Evolutionary conservation across 2,113 vertebrate genomes (phyloP), one percentile per base, ranked within the genome.

Genomic region (Nesospiza acunhae): DNA sequence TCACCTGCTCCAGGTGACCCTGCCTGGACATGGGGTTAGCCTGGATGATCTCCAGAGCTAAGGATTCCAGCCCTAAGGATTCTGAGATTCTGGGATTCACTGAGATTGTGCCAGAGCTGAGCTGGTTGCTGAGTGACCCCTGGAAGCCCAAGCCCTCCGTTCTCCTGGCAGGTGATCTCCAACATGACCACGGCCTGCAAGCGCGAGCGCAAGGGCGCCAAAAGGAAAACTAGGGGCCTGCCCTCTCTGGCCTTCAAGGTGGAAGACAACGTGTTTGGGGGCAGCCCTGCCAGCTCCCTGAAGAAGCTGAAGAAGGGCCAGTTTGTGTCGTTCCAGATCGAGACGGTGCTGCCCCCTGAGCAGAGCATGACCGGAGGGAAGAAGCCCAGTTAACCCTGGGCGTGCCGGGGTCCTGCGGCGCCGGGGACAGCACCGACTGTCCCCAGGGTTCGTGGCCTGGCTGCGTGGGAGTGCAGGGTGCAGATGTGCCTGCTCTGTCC

Each of bases 181-280:
- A 99, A 99, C 82, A 97, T 99, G 98, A 98, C 98, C 52, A 63
- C 98, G 3, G 98, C 98, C 53, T 98, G 99, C 95, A 98, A 98
- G 92, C 97, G 96, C 79, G 98, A 98, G 72, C 98, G 97, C 84
- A 99, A 98, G 84, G 97, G 96, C 1, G 44, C 87, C 41, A 99
- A 98, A 33, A 98, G 98, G 73, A 98, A 96, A 90, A 56, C 89
- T 2, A 98, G 96, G 37, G 96, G 77, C 56, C 69, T 97, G 58
- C 76, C 98, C 16, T 97, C 98, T 4, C 88, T 98, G 44, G 92
- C 97, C 14, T 98, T 98, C 79, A 98, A 98, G 47, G 91, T 98
- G 15, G 73, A 97, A 19, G 98, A 98, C 21, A 93, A 94, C 1
- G 12, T 98, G 68, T 98, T 98, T 9, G 42, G 94, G 13, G 94